A percentile compares a stretch with the other conserved stretches of the same genome.
Conservation (phyloP, 2,113 vertebrate genomes). For the Myocastor coypus region DNA sequence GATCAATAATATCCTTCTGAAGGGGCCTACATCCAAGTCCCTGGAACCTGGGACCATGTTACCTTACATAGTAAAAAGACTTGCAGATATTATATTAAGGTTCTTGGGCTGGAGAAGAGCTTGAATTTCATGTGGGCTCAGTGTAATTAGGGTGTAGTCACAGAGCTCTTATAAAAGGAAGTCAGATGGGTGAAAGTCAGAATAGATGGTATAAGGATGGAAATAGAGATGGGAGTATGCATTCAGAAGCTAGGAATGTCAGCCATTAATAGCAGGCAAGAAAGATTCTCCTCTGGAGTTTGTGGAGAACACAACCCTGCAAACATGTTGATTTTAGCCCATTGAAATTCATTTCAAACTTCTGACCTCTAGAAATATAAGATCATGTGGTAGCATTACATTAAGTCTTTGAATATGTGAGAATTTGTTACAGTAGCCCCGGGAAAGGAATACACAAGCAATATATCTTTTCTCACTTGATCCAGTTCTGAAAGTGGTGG, state of each 20-base stretch:
- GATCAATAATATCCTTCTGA: neutral
- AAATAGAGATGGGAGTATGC: conserved; percentile 8
- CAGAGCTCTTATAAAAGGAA: neutral
- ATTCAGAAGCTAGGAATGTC: neutral
- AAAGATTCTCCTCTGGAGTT: neutral
- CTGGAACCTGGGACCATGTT: neutral
- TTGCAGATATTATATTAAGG: neutral
- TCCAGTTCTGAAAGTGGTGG: neutral
- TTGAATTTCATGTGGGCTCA: neutral
- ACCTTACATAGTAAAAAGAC: neutral
- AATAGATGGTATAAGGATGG: neutral
- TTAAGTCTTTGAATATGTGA: neutral
- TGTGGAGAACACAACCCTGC: neutral
- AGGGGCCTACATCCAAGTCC: neutral
- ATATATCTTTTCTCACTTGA: neutral
- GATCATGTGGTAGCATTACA: neutral
- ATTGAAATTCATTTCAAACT: neutral
- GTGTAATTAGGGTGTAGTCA: neutral
- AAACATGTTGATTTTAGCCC: neutral
- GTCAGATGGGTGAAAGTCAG: neutral
- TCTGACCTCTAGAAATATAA: neutral
- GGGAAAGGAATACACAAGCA: neutral
- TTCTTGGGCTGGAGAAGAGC: neutral
- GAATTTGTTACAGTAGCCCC: neutral
- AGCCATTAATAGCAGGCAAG: neutral